phyloP scores from a whole-genome alignment of 2,888 invertebrate genomes.

The Catocala nupta region DNA sequence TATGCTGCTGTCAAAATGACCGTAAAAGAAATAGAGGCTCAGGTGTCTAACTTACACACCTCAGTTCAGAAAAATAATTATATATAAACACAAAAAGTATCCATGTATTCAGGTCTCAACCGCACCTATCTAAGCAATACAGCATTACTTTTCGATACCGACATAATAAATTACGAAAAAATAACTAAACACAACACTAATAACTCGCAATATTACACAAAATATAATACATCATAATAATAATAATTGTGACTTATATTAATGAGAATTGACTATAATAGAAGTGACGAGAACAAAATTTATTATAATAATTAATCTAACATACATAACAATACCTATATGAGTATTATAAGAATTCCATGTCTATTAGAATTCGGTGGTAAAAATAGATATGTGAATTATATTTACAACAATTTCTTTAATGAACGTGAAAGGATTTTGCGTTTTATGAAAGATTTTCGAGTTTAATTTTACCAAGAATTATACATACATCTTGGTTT shows the following conservation, averaged over 20 bases:
- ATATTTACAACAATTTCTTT: constrained; percentile 44
- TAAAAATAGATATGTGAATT: constrained; percentile 70
- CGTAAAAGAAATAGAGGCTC: too few relatives aligned
- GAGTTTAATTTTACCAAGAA: not conserved
- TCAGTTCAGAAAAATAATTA: too few relatives aligned
- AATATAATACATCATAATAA: constrained; percentile 50
- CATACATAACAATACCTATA: constrained; percentile 53
- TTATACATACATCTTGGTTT: not conserved
- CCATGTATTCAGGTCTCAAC: not conserved
- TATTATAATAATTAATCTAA: constrained; percentile 46
- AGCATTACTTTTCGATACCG: constrained; percentile 15
- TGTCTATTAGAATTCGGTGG: constrained; percentile 75
- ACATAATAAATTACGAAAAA: constrained; percentile 41
- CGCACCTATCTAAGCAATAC: constrained; percentile 2
- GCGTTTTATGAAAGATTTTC: constrained; percentile 3
- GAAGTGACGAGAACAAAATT: constrained; percentile 77
- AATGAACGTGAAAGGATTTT: constrained; percentile 10
- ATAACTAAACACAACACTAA: constrained; percentile 45
- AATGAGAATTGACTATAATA: constrained; percentile 75
- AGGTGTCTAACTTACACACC: too few relatives aligned
- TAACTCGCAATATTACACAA: constrained; percentile 44
- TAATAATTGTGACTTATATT: constrained; percentile 61
- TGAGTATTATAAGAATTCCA: constrained; percentile 76
- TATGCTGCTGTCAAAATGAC: too few relatives aligned
- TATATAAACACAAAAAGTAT: not conserved